Evolutionary conservation across 2,113 vertebrate species (phyloP), one percentile per base, ranked within the genome.

Genomic region (Thryonomys swinderianus): DNA sequence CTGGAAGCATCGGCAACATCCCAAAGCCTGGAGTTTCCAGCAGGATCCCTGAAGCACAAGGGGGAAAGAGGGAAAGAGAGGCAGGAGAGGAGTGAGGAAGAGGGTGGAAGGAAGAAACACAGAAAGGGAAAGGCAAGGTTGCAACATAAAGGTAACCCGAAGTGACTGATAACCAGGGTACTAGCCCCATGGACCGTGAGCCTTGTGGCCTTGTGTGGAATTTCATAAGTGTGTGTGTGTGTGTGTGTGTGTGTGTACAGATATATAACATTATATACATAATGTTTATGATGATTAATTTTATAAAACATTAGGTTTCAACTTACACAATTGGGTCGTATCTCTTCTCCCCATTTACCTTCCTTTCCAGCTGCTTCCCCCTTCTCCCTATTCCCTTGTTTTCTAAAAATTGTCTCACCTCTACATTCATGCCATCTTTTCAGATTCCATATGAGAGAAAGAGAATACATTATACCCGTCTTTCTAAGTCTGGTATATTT

Each of bases 101-200:
- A 3, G 0, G 57, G 7, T 12, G 69, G 27, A 40, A 59, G 27
- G 21, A 37, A n/a, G 62, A 42, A 53, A 17, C 0, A 7, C 25
- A 13, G 11, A 40, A 53, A 30, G 9, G 84, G n/a, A 53, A 88
- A 62, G 8, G 20, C 2, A 34, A 81, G 12, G 11, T 20, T 17
- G 5, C 2, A 40, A 14, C 27, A n/a, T 4, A 0, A 2, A 23
- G n/a, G 74, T 21, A 2, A 23, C 3, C 18, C 3, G 8, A 17
- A 53, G 7, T 0, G 5, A 17, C 78, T 7, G 51, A n/a, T 1
- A 14, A 14, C 20, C 30, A 30, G 16, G 45, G 30, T 20, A 17
- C 4, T 12, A 9, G 18, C 2, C 7, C 5, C 32, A 4, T 13
- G 14, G 55, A n/a, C 16, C 4, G 23, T 3, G 51, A 64, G 17